Conservation (phyloP, 2,888 invertebrate species). For the Drosophila mercatorum region DNA sequence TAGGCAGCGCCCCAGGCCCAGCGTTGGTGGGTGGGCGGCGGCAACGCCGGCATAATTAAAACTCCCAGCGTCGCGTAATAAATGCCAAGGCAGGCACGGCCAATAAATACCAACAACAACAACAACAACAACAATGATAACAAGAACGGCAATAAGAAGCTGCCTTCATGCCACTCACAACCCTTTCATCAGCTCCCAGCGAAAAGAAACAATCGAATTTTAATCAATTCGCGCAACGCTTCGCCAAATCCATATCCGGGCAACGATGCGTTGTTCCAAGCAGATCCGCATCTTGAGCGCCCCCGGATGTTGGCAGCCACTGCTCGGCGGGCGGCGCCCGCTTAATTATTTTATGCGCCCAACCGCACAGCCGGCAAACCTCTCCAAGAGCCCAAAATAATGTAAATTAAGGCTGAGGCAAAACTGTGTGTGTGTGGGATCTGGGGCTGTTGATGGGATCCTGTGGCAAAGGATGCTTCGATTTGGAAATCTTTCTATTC, state of each 20-base stretch:
- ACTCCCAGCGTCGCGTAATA: constrained; percentile 76
- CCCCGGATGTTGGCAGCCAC: constrained; percentile 36
- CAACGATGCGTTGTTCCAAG: constrained; percentile 55
- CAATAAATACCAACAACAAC: constrained; percentile 76
- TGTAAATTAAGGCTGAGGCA: neutral
- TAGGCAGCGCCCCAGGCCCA: constrained; percentile 66
- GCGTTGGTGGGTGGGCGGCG: neutral
- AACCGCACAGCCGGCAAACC: constrained; percentile 71
- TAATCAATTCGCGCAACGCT: constrained; percentile 82
- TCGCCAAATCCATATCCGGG: constrained; percentile 61
- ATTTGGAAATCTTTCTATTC: neutral
- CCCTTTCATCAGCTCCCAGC: constrained; percentile 56
- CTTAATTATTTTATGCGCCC: constrained; percentile 78
- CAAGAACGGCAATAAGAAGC: constrained; percentile 23
- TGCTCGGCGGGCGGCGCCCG: constrained; percentile 31
- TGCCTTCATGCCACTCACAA: constrained; percentile 40
- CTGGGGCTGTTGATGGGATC: neutral
- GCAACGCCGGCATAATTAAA: constrained; percentile 71
- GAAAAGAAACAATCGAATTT: constrained; percentile 84
- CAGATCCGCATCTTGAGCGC: constrained; percentile 15
- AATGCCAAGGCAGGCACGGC: constrained; percentile 79
- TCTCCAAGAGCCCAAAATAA: neutral
- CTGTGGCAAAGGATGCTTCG: neutral
- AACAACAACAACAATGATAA: constrained; percentile 24
- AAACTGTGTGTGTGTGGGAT: accelerated